Evolutionary conservation across 2,888 invertebrate genomes (phyloP).

Genomic region (Eurytoma californica): DNA sequence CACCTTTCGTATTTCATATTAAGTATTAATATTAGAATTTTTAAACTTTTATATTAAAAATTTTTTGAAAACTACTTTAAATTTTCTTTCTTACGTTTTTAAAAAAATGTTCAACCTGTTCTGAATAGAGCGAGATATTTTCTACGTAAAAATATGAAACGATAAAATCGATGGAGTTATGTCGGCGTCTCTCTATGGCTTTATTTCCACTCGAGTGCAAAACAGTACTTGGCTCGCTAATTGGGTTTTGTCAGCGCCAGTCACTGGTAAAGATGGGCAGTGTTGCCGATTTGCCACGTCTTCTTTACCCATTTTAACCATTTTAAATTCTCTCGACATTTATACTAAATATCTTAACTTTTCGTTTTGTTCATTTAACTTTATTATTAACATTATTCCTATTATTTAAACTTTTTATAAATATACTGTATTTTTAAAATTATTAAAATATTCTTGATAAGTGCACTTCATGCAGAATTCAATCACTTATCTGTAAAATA

Average conservation of each 20-base stretch:
- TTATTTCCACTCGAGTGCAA: conserved; percentile 34
- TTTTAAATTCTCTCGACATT: no score
- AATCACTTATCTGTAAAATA: no score
- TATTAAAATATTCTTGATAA: no score
- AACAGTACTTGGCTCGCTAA: conserved; percentile 11
- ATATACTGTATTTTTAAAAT: no score
- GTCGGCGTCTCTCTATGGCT: conserved; percentile 31
- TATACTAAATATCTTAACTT: no score
- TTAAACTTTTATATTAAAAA: conserved; percentile 8
- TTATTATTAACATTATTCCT: no score
- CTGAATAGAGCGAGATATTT: conserved; percentile 7
- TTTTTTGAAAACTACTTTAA: not conserved
- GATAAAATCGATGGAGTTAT: conserved; percentile 42
- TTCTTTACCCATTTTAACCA: no score
- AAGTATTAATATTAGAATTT: not conserved
- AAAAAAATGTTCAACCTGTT: not conserved
- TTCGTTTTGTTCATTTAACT: no score
- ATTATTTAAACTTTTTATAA: no score
- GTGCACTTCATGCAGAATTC: no score
- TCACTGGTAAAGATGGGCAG: not conserved
- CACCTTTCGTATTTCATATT: not conserved
- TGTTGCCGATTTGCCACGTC: not conserved
- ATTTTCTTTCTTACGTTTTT: conserved; percentile 3
- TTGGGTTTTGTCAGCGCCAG: conserved; percentile 29
- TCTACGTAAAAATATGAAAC: conserved; percentile 41